Evolutionary conservation across 2,113 vertebrate species (phyloP).

Genomic region (Oreotrochilus melanogaster): DNA sequence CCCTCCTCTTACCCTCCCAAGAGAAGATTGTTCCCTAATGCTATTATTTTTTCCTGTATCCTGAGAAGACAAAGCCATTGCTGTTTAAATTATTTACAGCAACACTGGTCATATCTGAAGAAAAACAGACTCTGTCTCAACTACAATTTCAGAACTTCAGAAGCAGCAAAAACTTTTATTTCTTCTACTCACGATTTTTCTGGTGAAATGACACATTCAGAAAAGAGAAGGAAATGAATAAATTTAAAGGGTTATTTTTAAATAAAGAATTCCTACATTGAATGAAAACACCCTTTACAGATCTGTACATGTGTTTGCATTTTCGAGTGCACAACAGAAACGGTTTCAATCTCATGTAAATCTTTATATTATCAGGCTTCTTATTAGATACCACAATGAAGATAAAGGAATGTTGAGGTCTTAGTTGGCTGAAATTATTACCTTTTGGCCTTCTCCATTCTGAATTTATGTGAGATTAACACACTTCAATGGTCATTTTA

Average conservation of each 20-base stretch:
- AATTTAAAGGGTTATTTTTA: background rate
- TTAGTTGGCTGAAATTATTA: background rate
- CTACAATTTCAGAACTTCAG: background rate
- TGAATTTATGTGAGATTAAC: background rate
- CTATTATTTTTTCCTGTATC: background rate
- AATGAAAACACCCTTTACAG: background rate
- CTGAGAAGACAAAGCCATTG: background rate
- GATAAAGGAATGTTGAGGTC: background rate
- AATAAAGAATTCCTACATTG: background rate
- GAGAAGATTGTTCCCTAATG: background rate
- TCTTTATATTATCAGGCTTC: background rate
- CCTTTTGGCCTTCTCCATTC: background rate
- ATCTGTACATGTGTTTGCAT: accelerated
- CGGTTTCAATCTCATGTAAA: background rate
- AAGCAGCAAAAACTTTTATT: background rate
- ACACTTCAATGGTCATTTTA: background rate
- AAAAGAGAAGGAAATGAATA: background rate
- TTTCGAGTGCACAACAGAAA: background rate
- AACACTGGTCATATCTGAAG: background rate
- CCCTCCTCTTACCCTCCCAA: background rate
- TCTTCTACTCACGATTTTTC: background rate
- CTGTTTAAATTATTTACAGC: background rate
- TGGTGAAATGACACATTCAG: background rate
- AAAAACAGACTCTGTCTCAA: background rate
- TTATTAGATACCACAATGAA: background rate